These are phyloP conservation scores for Hippocampus barbouri DNA, from an alignment of 2,113 vertebrate genomes.

Conservation along the genomic window DNA sequence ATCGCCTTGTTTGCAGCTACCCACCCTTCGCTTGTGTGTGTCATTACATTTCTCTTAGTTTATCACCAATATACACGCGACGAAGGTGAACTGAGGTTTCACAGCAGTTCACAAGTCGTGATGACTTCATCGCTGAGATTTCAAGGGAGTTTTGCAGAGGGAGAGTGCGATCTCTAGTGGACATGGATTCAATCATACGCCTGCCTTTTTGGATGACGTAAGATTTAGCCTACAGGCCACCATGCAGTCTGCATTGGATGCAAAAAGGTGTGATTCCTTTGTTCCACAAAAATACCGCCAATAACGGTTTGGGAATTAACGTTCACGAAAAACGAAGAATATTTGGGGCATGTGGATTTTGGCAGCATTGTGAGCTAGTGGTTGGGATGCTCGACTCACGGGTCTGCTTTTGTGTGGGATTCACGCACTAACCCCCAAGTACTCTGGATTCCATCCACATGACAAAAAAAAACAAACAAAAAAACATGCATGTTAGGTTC, in stretches of 20 bases:
- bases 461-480: neutral
- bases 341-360: neutral
- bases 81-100: neutral
- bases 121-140: constrained; percentile 40
- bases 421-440: no score
- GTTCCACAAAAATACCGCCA: neutral
- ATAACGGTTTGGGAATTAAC: neutral
- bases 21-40: neutral
- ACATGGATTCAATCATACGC: neutral
- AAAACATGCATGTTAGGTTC: no score
- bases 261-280: neutral
- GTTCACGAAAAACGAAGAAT: neutral
- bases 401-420: no score
- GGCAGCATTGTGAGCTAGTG: no score
- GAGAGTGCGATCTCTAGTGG: constrained; percentile 52
- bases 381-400: no score
- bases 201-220: neutral
- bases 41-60: neutral
- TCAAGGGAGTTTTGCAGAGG: constrained; percentile 26
- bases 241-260: neutral
- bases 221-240: constrained; percentile 1
- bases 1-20: neutral
- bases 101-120: constrained; percentile 4
- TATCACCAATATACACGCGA: neutral
- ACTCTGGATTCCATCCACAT: no score